Base-by-base conservation (phyloP, 2,797 vertebrate genomes). In the Chelon auratus region DNA sequence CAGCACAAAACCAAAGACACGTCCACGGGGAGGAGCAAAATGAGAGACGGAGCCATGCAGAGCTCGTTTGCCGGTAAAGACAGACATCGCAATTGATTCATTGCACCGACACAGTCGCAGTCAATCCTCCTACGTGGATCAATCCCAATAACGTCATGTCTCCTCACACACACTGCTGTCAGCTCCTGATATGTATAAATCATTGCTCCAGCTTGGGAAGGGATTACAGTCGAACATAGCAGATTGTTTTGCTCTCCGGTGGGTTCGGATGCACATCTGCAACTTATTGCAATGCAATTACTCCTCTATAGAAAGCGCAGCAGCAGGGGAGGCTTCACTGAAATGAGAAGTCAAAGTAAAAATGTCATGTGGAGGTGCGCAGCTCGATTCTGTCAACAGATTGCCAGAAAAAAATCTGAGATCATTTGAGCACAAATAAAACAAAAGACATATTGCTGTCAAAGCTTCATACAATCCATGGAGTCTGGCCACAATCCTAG, bases 221-320 rank as follows among this genome's bases (percentile, higher is more conserved):
- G 43, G 63, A 54, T 71, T 48, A 54, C 9, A 64, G 8, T 55
- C 30, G 37, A 58, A 65, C 53, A 43, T 17, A 48, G 40, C 63
- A 80, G 45, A 69, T 53, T 65, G 63, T 69, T 79, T 77, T 58
- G 68, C 73, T 62, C 71, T 75, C 53, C 5, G 1, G 18, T 65
- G 75, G 47, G 12, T 45, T 33, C 37, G 10, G 37, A 52, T 0
- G 10, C 51, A 68, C 66, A 73, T 76, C 67, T 77, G 67, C 57
- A 60, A 55, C 58, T 24, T 26, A 50, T 69, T 40, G 22, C 26
- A 13, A 13, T 47, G 20, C 17, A 47, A 50, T 50, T 63, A 48
- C 59, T 42, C 9, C 22, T 53, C 17, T 30, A 8, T 11, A 36
- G 24, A 24, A 68, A 66, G 61, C 0, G 6, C 12, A 73, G 11